Base-by-base conservation (phyloP, 2,113 vertebrate genomes). In the Mastomys natalensis region DNA sequence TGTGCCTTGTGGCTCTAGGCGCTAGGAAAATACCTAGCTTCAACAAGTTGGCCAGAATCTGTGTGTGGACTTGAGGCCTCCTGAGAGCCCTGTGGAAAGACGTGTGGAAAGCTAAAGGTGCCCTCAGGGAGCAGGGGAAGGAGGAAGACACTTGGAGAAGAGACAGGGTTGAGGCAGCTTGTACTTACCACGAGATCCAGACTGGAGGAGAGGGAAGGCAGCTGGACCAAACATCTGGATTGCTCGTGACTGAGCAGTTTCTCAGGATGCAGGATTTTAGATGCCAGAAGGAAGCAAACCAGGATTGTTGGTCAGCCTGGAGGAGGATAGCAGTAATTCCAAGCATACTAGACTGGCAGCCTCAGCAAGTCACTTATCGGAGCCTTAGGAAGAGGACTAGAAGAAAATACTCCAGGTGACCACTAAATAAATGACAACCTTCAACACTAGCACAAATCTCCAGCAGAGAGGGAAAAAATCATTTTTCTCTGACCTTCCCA, bases 61-160 rank as follows among this genome's bases (percentile, higher is more conserved):
- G 45, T 0, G 4, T 5, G 40, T 89, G 78, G 76, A 53, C 45
- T 73, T n/a, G 9, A 2, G 0, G 8, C 31, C 48, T 60, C 0
- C 45, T 7, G 10, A 31, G 40, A 3, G 8, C 68, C 66, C 45
- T 8, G 19, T 22, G 55, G 77, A 7, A 70, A n/a, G 72, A 93
- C 19, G 77, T 40, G 48, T 26, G 3, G 5, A 7, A 48, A 19
- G 24, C 37, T 68, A 68, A 48, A 66, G 53, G 43, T 70, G 45
- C 15, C 1, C 5, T 26, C 21, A 5, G 5, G 37, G 37, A 85
- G 58, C 43, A 29, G 26, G 43, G 24, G 0, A 3, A 26, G 29
- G 19, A 21, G 24, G 26, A 74, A 64, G 21, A 43, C 26, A 31
- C 26, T 81, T 11, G 26, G 43, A 60, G 48, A 26, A 31, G 43